Evolutionary conservation across 2,113 vertebrate species (phyloP).

Genomic region (Sceloporus tristichus): DNA sequence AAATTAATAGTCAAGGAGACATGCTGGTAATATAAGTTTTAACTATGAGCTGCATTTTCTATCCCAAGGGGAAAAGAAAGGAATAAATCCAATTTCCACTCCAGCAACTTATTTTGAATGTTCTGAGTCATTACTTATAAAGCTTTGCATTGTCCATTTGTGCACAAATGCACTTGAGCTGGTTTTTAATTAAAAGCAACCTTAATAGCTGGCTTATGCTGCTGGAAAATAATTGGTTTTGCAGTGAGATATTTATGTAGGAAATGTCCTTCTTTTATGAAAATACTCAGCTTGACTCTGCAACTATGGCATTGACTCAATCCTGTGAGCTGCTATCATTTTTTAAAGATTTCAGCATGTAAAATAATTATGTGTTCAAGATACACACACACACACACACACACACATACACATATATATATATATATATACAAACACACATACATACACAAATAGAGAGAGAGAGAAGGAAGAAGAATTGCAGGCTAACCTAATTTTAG

Average conservation of each 20-base stretch:
- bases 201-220: conserved; percentile 46
- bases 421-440: no score
- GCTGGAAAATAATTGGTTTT: conserved; percentile 45
- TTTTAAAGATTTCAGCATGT: background rate
- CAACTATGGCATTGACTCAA: background rate
- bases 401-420: no score
- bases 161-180: conserved; percentile 55
- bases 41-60: conserved; percentile 35
- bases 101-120: conserved; percentile 28
- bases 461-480: background rate
- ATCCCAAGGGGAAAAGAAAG: conserved; percentile 33
- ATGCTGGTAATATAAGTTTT: conserved; percentile 33
- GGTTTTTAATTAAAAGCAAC: conserved; percentile 66
- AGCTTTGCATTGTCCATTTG: conserved; percentile 37
- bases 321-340: background rate
- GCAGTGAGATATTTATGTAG: background rate
- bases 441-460: no score
- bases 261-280: conserved; percentile 38
- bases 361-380: conserved; percentile 8
- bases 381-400: background rate
- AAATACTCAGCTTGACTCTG: background rate
- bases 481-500: background rate
- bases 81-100: conserved; percentile 48
- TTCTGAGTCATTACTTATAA: conserved; percentile 55
- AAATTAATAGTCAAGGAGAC: background rate